These are phyloP conservation scores for Emmelina monodactyla DNA, from an alignment of 2,888 invertebrate species.

Conservation along the genomic window DNA sequence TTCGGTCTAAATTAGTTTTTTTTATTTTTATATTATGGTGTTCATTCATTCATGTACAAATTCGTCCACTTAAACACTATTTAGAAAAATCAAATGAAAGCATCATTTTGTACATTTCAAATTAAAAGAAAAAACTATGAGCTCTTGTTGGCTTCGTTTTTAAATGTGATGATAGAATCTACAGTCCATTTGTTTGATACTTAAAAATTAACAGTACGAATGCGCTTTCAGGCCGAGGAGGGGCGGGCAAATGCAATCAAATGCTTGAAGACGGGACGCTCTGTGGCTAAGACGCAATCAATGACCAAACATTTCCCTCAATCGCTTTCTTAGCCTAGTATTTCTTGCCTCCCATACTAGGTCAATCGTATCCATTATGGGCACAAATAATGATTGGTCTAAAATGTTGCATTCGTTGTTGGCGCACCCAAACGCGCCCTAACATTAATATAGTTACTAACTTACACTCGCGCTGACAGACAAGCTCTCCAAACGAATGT, in stretches of 20 bases:
- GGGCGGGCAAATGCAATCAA: conserved; percentile 37
- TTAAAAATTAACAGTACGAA: conserved; percentile 56
- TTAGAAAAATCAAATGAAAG: conserved; percentile 54
- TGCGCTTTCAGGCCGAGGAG: conserved; percentile 20
- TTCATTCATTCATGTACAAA: conserved; percentile 49
- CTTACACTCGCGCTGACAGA: too few relatives aligned
- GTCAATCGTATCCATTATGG: too few relatives aligned
- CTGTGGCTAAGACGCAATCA: too few relatives aligned
- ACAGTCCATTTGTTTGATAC: conserved; percentile 51
- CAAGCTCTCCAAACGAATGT: too few relatives aligned
- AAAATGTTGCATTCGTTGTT: too few relatives aligned
- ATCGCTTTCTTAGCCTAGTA: too few relatives aligned
- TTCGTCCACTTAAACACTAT: conserved; percentile 55
- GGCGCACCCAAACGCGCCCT: too few relatives aligned
- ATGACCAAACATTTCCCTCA: too few relatives aligned
- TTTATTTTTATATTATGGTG: conserved; percentile 20
- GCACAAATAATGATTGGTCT: too few relatives aligned
- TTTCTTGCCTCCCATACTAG: too few relatives aligned
- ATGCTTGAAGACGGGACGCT: too few relatives aligned
- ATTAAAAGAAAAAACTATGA: conserved; percentile 43
- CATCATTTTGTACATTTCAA: conserved; percentile 64
- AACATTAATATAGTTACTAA: too few relatives aligned
- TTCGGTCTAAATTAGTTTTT: conserved; percentile 21
- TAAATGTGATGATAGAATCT: conserved; percentile 63
- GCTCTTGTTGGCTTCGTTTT: conserved; percentile 34